phyloP scores from a whole-genome alignment of 2,888 invertebrate genomes.

The Phengaris alcon region DNA sequence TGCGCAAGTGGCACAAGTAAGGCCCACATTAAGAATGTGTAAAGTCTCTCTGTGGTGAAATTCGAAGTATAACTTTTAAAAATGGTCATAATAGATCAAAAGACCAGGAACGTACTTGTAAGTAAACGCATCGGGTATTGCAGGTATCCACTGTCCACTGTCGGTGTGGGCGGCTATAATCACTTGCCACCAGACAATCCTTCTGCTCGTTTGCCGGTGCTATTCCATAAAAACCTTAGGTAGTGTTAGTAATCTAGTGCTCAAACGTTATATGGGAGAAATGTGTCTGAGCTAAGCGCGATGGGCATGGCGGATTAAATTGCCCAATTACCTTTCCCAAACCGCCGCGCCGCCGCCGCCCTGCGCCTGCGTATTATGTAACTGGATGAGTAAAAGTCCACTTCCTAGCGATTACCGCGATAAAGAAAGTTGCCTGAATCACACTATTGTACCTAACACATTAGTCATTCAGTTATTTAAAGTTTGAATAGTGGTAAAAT shows the following conservation, averaged over 20 bases:
- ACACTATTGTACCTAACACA: not conserved
- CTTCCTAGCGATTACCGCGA: conserved; percentile 20
- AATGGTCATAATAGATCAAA: too few species aligned
- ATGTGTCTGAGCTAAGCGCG: conserved; percentile 18
- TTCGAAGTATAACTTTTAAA: too few species aligned
- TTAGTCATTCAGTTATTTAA: too few species aligned
- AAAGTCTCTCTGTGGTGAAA: too few species aligned
- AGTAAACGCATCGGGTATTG: too few species aligned
- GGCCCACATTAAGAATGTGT: too few species aligned
- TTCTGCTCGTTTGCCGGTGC: not conserved
- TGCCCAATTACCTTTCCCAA: conserved; percentile 27
- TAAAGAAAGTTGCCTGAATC: conserved; percentile 21
- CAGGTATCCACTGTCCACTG: too few species aligned
- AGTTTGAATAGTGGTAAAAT: not conserved
- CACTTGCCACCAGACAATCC: too few species aligned
- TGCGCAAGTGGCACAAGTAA: too few species aligned
- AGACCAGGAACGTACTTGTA: too few species aligned
- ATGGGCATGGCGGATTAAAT: conserved; percentile 8
- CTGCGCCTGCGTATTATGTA: not conserved
- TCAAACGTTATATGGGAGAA: conserved; percentile 5
- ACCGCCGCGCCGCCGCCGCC: not conserved
- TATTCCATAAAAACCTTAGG: not conserved
- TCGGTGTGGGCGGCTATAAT: not conserved
- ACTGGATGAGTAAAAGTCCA: conserved; percentile 27
- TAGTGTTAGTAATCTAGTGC: not conserved